A percentile compares a stretch with the other conserved stretches of the same genome.
These are phyloP conservation scores for Pseudorhiza aurosa DNA, from an alignment of 30 jellyfish, hydroid and myxozoan species.

Conservation along the genomic window DNA sequence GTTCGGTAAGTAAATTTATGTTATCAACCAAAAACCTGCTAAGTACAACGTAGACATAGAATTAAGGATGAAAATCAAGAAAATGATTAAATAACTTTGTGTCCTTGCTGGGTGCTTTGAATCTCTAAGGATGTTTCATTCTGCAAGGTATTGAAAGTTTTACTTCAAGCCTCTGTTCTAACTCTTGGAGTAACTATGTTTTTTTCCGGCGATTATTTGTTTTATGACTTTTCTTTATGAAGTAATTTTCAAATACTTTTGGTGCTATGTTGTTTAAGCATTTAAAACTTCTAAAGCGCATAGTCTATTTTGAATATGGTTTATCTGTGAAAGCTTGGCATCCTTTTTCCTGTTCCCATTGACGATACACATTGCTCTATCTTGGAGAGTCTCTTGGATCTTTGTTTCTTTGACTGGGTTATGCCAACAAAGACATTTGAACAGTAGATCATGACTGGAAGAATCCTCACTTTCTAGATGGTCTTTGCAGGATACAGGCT, in stretches of 20 bases:
- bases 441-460: not conserved
- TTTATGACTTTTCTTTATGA: conserved; percentile 2
- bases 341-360: not conserved
- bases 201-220: conserved; percentile 1
- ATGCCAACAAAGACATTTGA: not conserved
- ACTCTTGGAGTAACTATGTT: not conserved
- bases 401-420: conserved; percentile 2
- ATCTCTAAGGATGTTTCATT: conserved; percentile 18
- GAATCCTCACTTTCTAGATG: not conserved
- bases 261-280: conserved; percentile 26
- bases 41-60: not conserved
- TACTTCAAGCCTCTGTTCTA: conserved; percentile 11
- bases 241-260: conserved; percentile 26
- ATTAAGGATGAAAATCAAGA: not conserved
- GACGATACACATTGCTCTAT: not conserved
- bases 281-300: not conserved
- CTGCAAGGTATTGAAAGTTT: not conserved
- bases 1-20: not conserved
- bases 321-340: not conserved
- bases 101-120: conserved; percentile 13
- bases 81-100: not conserved
- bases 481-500: not conserved
- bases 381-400: not conserved
- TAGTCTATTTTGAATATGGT: conserved; percentile 5
- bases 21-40: conserved; percentile 2